Evolutionary conservation across 2,888 invertebrate genomes (phyloP).

Genomic region (Syrphus vitripennis): DNA sequence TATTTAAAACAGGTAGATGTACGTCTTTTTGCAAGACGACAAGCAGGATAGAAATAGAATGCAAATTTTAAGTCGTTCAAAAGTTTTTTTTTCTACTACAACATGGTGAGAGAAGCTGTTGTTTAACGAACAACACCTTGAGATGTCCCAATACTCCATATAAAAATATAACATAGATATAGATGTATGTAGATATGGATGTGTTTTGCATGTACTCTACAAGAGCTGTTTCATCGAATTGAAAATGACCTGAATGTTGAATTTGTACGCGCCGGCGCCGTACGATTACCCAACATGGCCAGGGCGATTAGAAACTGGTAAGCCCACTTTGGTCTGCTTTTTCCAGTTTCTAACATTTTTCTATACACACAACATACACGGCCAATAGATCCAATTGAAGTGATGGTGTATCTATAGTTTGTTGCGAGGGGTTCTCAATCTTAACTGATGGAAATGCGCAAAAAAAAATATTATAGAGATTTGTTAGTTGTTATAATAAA

Average conservation of each 20-base stretch:
- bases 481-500: constrained; percentile 31
- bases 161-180: not conserved
- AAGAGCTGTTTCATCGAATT: constrained; percentile 51
- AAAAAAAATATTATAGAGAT: constrained; percentile 31
- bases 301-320: constrained; percentile 69
- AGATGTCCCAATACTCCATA: constrained; percentile 51
- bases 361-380: too few species aligned
- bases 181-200: not conserved
- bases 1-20: not conserved
- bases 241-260: constrained; percentile 69
- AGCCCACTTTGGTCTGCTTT: constrained; percentile 69
- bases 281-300: constrained; percentile 70
- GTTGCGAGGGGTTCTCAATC: not conserved
- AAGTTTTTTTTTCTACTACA: not conserved
- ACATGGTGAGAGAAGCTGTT: not conserved
- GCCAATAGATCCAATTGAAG: constrained; percentile 31
- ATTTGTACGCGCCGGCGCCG: constrained; percentile 70
- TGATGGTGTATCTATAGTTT: not conserved
- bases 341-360: constrained; percentile 58
- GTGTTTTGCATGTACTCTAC: not conserved
- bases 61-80: constrained; percentile 25
- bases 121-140: constrained; percentile 56
- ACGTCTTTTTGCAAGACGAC: not conserved
- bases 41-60: not conserved
- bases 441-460: constrained; percentile 48